phyloP scores from a whole-genome alignment of 1,140 invertebrate species.

The Solenopsis fugax region DNA sequence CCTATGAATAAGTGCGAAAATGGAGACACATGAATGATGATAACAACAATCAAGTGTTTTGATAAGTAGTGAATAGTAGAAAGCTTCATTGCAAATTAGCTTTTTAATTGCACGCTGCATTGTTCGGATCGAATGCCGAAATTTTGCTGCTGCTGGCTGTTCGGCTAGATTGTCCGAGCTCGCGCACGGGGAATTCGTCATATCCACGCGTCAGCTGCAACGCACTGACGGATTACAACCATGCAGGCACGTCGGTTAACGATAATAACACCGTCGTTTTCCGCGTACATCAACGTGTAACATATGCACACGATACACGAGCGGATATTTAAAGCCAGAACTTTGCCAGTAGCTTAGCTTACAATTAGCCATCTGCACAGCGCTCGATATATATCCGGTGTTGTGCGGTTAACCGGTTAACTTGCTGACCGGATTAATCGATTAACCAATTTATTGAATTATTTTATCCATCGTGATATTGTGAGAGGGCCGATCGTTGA shows the following conservation, averaged over 20 bases:
- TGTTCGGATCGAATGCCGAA: slow-evolving; percentile 5
- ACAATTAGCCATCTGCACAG: slow-evolving; percentile 33
- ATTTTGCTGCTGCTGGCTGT: slow-evolving; percentile 9
- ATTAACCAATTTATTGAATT: slow-evolving; percentile 48
- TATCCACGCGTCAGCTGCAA: slow-evolving; percentile 64
- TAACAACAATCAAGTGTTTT: not conserved
- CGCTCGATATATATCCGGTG: slow-evolving; percentile 22
- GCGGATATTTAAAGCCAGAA: slow-evolving; percentile 36
- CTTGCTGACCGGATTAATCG: slow-evolving; percentile 35
- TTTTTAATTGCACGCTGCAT: slow-evolving; percentile 14
- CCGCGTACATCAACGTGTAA: slow-evolving; percentile 11
- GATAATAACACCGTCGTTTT: slow-evolving; percentile 61
- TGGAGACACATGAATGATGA: not conserved
- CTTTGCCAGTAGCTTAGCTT: slow-evolving; percentile 48
- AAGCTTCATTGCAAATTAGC: not conserved
- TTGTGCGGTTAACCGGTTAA: slow-evolving; percentile 49
- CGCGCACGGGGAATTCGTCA: slow-evolving; percentile 51
- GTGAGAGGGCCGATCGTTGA: not conserved
- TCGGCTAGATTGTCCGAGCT: slow-evolving; percentile 33
- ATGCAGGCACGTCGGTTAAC: slow-evolving; percentile 57
- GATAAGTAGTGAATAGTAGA: not conserved
- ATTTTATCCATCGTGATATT: slow-evolving; percentile 17
- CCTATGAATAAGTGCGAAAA: not conserved
- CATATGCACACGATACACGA: slow-evolving; percentile 4
- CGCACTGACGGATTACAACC: slow-evolving; percentile 61